Evolutionary conservation across 2,113 vertebrate species (phyloP).

Genomic region (Triplophysa dalaica): DNA sequence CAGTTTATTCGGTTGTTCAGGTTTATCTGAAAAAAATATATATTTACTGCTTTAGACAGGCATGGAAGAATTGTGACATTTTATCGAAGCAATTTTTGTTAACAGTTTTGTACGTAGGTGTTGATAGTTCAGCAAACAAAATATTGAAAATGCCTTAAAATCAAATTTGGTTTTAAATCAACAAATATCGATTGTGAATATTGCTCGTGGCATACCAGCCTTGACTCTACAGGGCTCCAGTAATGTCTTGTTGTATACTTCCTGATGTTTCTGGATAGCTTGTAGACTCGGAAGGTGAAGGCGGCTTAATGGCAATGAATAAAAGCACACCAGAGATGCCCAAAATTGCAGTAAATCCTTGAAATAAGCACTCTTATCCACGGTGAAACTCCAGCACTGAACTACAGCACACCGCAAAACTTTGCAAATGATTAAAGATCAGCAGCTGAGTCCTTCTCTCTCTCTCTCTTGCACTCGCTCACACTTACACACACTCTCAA

Average conservation of each 20-base stretch:
- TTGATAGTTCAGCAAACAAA: too few species aligned
- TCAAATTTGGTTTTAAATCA: too few species aligned
- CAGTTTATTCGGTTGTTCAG: too few species aligned
- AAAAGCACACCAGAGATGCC: background rate
- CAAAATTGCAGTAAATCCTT: background rate
- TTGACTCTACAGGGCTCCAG: background rate
- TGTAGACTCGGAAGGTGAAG: background rate
- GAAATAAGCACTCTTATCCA: slow-evolving; percentile 24
- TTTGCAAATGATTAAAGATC: slow-evolving; percentile 46
- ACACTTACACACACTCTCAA: slow-evolving; percentile 17
- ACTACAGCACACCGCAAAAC: slow-evolving; percentile 16
- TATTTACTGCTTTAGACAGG: too few species aligned
- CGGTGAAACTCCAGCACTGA: background rate
- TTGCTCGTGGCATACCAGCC: too few species aligned
- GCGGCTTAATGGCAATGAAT: background rate
- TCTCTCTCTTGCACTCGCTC: slow-evolving; percentile 5
- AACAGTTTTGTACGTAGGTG: too few species aligned
- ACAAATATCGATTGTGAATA: too few species aligned
- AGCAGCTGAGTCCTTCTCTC: slow-evolving; percentile 31
- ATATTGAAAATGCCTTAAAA: too few species aligned
- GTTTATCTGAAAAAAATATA: too few species aligned
- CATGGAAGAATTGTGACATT: too few species aligned
- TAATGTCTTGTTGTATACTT: slow-evolving; percentile 3
- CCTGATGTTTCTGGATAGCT: background rate
- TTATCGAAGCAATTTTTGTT: too few species aligned